Conservation (phyloP, 2,113 vertebrate species). For the Pica pica region DNA sequence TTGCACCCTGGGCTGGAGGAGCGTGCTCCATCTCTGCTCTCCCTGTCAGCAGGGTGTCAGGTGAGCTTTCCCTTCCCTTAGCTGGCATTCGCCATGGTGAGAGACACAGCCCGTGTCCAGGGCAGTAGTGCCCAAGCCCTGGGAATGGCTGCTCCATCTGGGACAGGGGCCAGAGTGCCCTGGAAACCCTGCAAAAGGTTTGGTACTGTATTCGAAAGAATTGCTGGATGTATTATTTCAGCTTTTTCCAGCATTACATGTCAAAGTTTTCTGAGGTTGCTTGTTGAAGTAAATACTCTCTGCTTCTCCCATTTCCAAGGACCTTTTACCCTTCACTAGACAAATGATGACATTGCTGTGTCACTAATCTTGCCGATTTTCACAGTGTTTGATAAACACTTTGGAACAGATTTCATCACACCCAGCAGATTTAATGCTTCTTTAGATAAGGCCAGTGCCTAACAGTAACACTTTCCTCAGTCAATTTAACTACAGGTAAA, state of each 20-base stretch:
- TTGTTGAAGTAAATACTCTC: background rate
- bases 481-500: slow-evolving; percentile 33
- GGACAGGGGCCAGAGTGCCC: background rate
- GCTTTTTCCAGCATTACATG: background rate
- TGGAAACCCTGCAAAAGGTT: background rate
- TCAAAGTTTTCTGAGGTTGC: background rate
- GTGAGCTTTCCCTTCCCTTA: background rate
- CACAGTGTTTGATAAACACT: slow-evolving; percentile 37
- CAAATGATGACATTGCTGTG: background rate
- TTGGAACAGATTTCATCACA: slow-evolving; percentile 38
- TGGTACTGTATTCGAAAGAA: background rate
- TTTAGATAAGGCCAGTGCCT: slow-evolving; percentile 8
- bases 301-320: background rate
- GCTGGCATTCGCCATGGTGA: background rate
- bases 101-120: background rate
- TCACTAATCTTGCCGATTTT: slow-evolving; percentile 12
- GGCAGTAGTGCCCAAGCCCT: background rate
- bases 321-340: slow-evolving; percentile 36
- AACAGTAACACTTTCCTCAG: slow-evolving; percentile 19
- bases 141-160: background rate
- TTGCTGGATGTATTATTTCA: background rate
- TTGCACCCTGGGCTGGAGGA: rapidly evolving
- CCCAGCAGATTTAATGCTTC: slow-evolving; percentile 23
- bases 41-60: background rate
- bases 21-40: rapidly evolving